phyloP scores from a whole-genome alignment of 1,140 invertebrate species.

The Camponotus pennsylvanicus region DNA sequence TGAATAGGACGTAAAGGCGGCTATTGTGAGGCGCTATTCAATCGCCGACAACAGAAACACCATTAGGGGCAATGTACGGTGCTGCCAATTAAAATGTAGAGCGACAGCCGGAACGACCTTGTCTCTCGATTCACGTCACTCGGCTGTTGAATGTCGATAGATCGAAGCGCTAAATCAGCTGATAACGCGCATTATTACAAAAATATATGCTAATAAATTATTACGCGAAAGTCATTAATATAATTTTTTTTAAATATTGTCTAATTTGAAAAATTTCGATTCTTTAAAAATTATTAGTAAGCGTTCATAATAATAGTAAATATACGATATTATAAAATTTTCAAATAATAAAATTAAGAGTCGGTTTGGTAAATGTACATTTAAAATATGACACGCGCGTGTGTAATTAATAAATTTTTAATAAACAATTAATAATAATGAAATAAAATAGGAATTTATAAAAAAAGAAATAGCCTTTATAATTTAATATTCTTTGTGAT shows the following conservation, averaged over 20 bases:
- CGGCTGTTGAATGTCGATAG: constrained; percentile 38
- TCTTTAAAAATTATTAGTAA: neutral
- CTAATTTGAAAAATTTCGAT: neutral
- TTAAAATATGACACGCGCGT: neutral
- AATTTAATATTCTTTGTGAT: neutral
- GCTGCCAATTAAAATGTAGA: constrained; percentile 75
- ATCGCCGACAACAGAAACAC: constrained; percentile 74
- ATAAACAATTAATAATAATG: neutral
- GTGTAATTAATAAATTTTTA: neutral
- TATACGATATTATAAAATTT: neutral
- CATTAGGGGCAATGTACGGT: constrained; percentile 71
- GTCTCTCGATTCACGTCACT: constrained; percentile 57
- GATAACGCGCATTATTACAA: constrained; percentile 24
- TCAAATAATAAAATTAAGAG: neutral
- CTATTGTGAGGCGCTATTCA: constrained; percentile 72
- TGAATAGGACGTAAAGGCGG: constrained; percentile 71
- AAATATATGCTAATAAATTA: neutral
- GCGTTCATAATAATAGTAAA: neutral
- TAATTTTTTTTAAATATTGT: neutral
- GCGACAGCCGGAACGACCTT: constrained; percentile 63
- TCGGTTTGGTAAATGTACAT: neutral
- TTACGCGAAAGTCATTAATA: neutral
- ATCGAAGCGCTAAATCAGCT: constrained; percentile 38
- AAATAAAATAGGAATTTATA: neutral
- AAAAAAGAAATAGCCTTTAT: neutral